Evolutionary conservation across 2,888 invertebrate species (phyloP).

Genomic region (Oligia fasciuncula): DNA sequence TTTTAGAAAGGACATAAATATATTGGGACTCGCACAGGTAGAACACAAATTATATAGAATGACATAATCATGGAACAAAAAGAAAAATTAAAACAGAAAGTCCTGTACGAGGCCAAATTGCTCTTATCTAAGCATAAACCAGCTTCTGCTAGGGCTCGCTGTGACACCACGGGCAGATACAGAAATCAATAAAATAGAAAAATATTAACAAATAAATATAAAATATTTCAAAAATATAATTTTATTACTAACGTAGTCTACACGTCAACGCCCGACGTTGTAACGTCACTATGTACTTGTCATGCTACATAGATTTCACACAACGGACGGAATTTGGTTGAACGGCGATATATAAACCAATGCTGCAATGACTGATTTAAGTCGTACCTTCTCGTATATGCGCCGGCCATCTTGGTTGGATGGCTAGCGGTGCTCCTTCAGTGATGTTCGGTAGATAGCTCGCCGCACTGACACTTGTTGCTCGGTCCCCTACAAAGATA

Average conservation of each 20-base stretch:
- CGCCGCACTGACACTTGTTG: constrained; percentile 76
- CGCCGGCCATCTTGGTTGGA: constrained; percentile 84
- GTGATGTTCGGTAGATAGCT: constrained; percentile 87
- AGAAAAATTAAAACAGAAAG: background rate
- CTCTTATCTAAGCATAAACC: too few relatives aligned
- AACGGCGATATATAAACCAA: background rate
- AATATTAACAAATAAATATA: background rate
- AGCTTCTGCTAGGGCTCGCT: background rate
- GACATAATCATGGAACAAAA: background rate
- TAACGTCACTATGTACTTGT: background rate
- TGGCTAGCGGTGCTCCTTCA: constrained; percentile 84
- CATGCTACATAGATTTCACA: background rate
- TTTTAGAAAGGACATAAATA: background rate
- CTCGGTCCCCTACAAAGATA: constrained; percentile 72
- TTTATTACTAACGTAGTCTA: background rate
- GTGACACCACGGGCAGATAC: background rate
- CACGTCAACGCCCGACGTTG: background rate
- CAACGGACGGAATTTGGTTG: background rate
- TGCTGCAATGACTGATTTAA: background rate
- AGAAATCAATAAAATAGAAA: background rate
- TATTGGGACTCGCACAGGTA: background rate
- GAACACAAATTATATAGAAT: background rate
- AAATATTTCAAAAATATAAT: background rate
- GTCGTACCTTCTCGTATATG: constrained; percentile 82
- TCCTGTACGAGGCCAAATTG: background rate